These are phyloP conservation scores for Python bivittatus DNA, from an alignment of 2,113 vertebrate species.

Conservation along the genomic window DNA sequence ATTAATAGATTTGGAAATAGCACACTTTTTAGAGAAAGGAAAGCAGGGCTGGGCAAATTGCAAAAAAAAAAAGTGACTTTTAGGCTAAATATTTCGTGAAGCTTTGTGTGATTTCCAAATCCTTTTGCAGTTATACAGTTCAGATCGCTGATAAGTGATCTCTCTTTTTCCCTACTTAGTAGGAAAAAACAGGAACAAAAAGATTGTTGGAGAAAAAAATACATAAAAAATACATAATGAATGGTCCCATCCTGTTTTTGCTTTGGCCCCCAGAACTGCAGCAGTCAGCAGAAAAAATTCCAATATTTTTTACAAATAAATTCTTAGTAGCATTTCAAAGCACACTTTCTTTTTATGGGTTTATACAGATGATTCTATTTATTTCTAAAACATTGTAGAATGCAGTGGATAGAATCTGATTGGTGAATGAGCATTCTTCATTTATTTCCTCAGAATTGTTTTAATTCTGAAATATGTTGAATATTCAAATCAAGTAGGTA, in stretches of 20 bases:
- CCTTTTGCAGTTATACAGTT: neutral
- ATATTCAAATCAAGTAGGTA: neutral
- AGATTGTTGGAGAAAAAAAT: neutral
- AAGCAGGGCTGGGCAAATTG: neutral
- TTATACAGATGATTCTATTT: neutral
- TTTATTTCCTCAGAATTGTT: conserved; percentile 3
- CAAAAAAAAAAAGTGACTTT: neutral
- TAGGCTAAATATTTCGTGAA: neutral
- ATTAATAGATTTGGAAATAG: neutral
- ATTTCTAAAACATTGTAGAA: neutral
- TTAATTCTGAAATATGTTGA: neutral
- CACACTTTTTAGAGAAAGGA: neutral
- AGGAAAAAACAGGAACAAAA: neutral
- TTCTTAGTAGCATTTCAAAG: neutral
- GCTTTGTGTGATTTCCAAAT: neutral
- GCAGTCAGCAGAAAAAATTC: neutral
- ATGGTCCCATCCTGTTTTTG: neutral
- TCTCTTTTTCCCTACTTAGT: neutral
- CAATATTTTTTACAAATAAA: neutral
- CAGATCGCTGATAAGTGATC: neutral
- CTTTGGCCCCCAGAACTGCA: neutral
- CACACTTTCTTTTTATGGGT: neutral
- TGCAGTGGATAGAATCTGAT: neutral
- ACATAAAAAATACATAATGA: neutral
- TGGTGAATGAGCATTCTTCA: neutral